A percentile compares a stretch with the other conserved stretches of the same genome.
phyloP scores from a whole-genome alignment of 2,113 vertebrate species.

The Psephotus haematonotus region DNA sequence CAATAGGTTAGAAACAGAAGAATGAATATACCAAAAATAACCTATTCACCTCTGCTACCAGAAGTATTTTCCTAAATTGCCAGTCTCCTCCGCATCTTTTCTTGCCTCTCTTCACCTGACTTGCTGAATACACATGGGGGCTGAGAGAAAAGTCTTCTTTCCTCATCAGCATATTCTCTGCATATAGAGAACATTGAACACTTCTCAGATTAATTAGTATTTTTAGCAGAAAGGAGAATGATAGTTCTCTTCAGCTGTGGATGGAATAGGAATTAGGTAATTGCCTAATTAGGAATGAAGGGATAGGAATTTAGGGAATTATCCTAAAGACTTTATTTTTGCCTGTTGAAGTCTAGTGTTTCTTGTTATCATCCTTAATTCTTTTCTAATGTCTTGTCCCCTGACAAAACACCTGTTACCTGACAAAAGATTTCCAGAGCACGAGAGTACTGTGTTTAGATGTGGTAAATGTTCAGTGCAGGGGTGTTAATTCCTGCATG shows the following conservation, averaged over 20 bases:
- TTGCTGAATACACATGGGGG: neutral
- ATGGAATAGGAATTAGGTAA: conserved; percentile 7
- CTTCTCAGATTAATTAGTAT: neutral
- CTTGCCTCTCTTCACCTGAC: neutral
- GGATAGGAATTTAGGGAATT: neutral
- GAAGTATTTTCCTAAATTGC: neutral
- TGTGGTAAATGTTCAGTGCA: neutral
- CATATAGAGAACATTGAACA: neutral
- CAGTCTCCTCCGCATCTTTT: neutral
- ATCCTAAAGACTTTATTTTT: conserved; percentile 5
- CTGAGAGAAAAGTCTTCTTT: neutral
- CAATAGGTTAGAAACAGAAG: neutral
- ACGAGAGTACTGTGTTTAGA: neutral
- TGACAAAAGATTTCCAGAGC: neutral
- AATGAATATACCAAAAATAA: neutral
- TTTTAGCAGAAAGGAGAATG: neutral
- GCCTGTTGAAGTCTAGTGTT: neutral
- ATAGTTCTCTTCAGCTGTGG: neutral
- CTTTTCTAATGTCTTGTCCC: conserved; percentile 13
- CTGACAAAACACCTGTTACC: conserved; percentile 39
- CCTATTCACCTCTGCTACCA: neutral
- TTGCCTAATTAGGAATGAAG: conserved; percentile 24
- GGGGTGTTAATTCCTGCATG: neutral
- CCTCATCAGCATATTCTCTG: neutral
- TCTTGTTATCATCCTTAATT: conserved; percentile 14